These are phyloP conservation scores for Pteronotus mesoamericanus DNA, from an alignment of 2,797 vertebrate genomes.

Conservation along the genomic window DNA sequence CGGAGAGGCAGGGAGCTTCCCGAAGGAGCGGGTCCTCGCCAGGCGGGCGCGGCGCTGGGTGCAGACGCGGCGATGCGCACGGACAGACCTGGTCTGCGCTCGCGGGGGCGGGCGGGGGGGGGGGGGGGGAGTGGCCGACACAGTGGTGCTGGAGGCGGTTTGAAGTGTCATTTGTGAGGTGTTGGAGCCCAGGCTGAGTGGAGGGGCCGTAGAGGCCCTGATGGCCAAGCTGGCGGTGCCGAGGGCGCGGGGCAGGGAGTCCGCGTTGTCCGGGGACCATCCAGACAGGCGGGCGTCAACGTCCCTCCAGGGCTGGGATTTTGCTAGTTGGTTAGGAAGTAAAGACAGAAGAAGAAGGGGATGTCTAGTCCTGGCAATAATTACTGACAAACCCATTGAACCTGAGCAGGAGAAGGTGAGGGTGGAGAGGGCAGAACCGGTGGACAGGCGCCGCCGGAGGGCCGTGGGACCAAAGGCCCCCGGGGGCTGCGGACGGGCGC, in stretches of 20 bases:
- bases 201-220: accelerated
- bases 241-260: too few species aligned
- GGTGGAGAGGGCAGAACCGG: not conserved
- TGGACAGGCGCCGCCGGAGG: too few species aligned
- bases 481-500: accelerated
- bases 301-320: not conserved
- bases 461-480: not conserved
- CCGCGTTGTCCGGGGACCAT: not conserved
- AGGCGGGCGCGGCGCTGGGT: not conserved
- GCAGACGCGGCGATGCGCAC: too few species aligned
- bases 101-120: not conserved
- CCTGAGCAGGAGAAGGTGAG: not conserved
- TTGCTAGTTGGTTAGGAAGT: not conserved
- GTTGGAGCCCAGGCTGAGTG: accelerated
- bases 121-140: too few species aligned
- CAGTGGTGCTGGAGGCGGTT: not conserved
- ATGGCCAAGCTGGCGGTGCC: accelerated
- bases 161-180: not conserved
- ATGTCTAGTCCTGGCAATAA: not conserved
- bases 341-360: not conserved
- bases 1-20: not conserved
- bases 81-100: too few species aligned
- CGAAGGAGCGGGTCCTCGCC: not conserved
- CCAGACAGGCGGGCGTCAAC: not conserved
- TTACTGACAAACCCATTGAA: not conserved